Conservation (phyloP, 2,888 invertebrate species). For the Phlogophora meticulosa region DNA sequence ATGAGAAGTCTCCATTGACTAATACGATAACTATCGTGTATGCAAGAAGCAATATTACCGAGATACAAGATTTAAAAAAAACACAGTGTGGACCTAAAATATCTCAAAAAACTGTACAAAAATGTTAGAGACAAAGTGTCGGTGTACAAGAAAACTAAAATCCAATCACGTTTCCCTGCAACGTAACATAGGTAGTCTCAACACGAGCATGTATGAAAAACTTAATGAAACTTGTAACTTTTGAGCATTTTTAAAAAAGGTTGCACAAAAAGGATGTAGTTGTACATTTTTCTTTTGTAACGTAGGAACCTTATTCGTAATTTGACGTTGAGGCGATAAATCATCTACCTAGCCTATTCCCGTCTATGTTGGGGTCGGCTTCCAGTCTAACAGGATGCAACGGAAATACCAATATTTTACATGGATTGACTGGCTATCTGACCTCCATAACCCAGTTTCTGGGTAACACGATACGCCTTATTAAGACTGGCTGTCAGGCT, state of each 20-base stretch:
- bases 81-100: neutral
- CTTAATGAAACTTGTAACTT: conserved; percentile 42
- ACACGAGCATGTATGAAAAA: conserved; percentile 21
- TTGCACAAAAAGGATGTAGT: neutral
- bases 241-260: conserved; percentile 30
- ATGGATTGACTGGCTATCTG: too few relatives aligned
- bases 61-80: neutral
- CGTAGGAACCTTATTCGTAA: conserved; percentile 7
- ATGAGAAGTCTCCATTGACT: too few relatives aligned
- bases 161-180: conserved; percentile 34
- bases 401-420: too few relatives aligned
- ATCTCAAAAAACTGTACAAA: neutral
- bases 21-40: too few relatives aligned
- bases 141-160: conserved; percentile 26
- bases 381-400: too few relatives aligned
- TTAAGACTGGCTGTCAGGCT: too few relatives aligned
- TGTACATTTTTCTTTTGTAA: too few relatives aligned
- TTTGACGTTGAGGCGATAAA: neutral
- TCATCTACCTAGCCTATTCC: too few relatives aligned
- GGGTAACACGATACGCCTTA: too few relatives aligned
- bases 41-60: too few relatives aligned
- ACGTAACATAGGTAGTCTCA: conserved; percentile 9
- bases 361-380: too few relatives aligned
- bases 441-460: too few relatives aligned
- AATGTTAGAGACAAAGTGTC: neutral